These are phyloP conservation scores for Oenanthe oenanthe DNA, from an alignment of 2,113 vertebrate genomes.

Conservation along the genomic window DNA sequence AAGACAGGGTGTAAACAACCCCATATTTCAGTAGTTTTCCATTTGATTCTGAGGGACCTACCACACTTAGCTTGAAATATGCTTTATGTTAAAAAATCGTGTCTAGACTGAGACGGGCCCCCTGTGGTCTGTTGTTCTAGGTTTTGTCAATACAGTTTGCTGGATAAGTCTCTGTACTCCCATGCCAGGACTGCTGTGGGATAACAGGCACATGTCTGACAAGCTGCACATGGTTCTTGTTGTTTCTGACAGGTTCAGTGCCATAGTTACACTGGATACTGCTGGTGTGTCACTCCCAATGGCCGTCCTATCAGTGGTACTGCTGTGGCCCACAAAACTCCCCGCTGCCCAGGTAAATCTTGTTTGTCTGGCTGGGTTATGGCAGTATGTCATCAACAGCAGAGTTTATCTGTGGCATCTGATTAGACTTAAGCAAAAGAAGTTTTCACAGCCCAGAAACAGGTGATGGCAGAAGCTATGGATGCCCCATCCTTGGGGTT, in stretches of 20 bases:
- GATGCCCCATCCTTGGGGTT: not conserved
- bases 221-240: not conserved
- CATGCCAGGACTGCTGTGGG: not conserved
- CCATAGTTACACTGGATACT: conserved; percentile 97
- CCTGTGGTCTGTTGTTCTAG: not conserved
- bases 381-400: not conserved
- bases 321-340: conserved; percentile 97
- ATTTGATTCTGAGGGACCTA: not conserved
- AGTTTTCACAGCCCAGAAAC: not conserved
- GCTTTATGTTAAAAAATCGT: not conserved
- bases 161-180: not conserved
- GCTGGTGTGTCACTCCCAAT: conserved; percentile 95
- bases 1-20: not conserved
- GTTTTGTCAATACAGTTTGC: not conserved
- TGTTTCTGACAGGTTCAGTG: conserved; percentile 87
- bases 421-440: not conserved
- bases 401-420: not conserved
- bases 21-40: not conserved
- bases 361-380: not conserved
- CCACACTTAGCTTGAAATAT: not conserved
- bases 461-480: not conserved
- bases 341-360: conserved; percentile 89
- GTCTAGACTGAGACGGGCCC: not conserved
- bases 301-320: conserved; percentile 95
- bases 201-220: not conserved